A percentile compares a stretch with the other conserved stretches of the same genome.
phyloP scores from a whole-genome alignment of 2,888 invertebrate species.

The Melolontha melolontha region DNA sequence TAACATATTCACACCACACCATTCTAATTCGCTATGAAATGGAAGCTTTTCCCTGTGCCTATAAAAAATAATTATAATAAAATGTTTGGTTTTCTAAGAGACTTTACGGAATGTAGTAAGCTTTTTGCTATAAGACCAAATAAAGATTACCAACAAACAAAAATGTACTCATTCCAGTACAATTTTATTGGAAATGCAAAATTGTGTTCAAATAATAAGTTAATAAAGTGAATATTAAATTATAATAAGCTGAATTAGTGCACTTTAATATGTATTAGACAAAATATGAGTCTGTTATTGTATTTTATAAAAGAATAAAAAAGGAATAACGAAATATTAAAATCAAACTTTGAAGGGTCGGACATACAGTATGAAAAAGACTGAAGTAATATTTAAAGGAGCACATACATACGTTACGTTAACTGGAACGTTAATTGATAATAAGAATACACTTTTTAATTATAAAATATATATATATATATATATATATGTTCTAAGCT shows the following conservation, averaged over 20 bases:
- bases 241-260: constrained; percentile 22
- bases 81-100: too few species aligned
- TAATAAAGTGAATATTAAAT: background rate
- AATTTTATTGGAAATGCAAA: constrained; percentile 35
- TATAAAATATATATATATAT: too few species aligned
- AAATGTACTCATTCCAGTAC: too few species aligned
- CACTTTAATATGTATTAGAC: constrained; percentile 16
- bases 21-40: too few species aligned
- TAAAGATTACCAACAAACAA: too few species aligned
- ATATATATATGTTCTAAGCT: too few species aligned
- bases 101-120: too few species aligned
- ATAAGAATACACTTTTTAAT: background rate
- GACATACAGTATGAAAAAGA: constrained; percentile 44
- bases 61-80: too few species aligned
- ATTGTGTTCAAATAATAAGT: constrained; percentile 20
- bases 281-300: background rate
- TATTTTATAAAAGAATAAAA: background rate
- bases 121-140: too few species aligned
- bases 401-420: constrained; percentile 36
- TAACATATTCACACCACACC: too few species aligned
- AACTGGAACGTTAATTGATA: constrained; percentile 7
- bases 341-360: constrained; percentile 47
- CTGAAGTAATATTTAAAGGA: constrained; percentile 41
- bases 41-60: too few species aligned
- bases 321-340: constrained; percentile 40